Base-by-base conservation (phyloP, 2,797 vertebrate genomes). In the Eidolon dupreanum region DNA sequence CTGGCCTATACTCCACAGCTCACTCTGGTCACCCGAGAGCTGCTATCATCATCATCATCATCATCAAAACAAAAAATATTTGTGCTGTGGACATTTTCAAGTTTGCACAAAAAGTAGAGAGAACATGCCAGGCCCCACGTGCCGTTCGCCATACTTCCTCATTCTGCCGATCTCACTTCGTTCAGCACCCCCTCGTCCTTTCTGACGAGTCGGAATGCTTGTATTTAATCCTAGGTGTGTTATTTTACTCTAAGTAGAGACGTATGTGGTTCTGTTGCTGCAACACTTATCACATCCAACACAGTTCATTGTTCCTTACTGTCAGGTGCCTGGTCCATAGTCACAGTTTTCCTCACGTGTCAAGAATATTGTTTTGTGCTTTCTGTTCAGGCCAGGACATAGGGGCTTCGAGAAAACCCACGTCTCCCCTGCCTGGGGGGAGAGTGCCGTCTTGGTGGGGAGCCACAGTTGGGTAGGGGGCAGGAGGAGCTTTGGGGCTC, bases 211-310 rank as follows among this genome's bases (percentile, higher is more conserved):
- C 31, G 15, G 36, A 68, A 53, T 61, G 3, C 82, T 49, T 77
- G 57, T 71, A 31, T 87, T 66, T 46, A 83, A 86, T 83, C 55
- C 79, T 41, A 75, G 78, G n/a, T 55, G 33, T 11, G n/a, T 41
- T 41, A 55, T 87, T 92, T 86, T 82, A 61, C 36, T 43, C 90
- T 65, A 36, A 93, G 63, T 77, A 59, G 68, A 87, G 81, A 28
- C n/a, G 66, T 93, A 59, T 57, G 81, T 53, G 22, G 49, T 92
- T 95, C 36, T 26, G 0, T 83, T 91, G 86, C 77, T 57, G 33
- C 33, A 33, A 2, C 38, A 36, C 24, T 85, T 71, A 82, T 31
- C 68, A 49, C 6, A 49, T n/a, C 77, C 55, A 71, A 28, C 87
- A 89, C 46, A 73, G 73, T 41, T 43, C 66, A 6, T 53, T 31